Evolutionary conservation across 2,888 invertebrate species (phyloP).

Genomic region (Mystacides longicornis): DNA sequence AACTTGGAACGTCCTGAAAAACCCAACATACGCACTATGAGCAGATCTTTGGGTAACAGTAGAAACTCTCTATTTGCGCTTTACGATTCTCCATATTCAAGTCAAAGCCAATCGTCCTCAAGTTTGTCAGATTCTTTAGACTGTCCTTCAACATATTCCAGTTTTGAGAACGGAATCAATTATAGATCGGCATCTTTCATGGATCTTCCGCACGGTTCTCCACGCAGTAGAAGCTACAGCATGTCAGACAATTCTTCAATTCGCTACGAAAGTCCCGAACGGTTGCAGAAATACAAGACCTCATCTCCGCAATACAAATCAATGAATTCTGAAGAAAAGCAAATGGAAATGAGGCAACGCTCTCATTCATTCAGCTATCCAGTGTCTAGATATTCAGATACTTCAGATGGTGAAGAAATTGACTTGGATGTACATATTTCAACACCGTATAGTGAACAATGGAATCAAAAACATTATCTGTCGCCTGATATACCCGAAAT

Average conservation of each 20-base stretch:
- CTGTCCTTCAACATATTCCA: constrained; percentile 12
- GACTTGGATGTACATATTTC: constrained; percentile 19
- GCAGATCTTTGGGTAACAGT: constrained; percentile 17
- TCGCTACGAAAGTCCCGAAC: not conserved
- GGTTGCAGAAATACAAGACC: not conserved
- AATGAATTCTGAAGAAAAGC: not conserved
- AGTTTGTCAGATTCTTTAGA: constrained; percentile 7
- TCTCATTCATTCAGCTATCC: constrained; percentile 16
- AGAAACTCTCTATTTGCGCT: constrained; percentile 8
- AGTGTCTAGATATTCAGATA: constrained; percentile 1
- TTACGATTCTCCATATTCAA: not conserved
- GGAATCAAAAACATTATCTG: constrained; percentile 21
- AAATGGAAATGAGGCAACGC: constrained; percentile 8
- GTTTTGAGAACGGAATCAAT: constrained; percentile 17
- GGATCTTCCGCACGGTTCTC: not conserved
- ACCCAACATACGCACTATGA: not conserved
- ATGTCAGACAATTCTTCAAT: constrained; percentile 4
- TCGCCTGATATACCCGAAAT: constrained; percentile 3
- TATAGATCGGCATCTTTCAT: not conserved
- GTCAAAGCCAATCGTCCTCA: not conserved
- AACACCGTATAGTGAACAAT: constrained; percentile 24
- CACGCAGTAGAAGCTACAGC: constrained; percentile 12
- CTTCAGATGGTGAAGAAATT: constrained; percentile 15
- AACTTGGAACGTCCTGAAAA: constrained; percentile 13
- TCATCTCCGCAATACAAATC: not conserved